Percentiles rank a stretch among this genome's conserved stretches.
Conservation (phyloP, 1,140 invertebrate genomes). For the Zelostemma sp. region DNA sequence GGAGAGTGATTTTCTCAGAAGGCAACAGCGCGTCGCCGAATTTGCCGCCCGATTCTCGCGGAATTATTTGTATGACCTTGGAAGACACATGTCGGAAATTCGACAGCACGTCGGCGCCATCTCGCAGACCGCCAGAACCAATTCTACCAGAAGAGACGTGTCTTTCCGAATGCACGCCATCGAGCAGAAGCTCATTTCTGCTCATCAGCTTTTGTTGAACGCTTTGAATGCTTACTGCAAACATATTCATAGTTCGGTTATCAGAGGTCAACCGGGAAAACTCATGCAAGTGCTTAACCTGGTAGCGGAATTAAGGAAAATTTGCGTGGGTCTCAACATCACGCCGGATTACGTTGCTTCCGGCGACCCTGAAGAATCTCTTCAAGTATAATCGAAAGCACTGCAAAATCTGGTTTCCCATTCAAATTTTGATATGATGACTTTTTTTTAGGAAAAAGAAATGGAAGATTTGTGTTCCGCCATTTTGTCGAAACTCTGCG, state of each 20-base stretch:
- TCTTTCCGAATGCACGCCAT: conserved; percentile 59
- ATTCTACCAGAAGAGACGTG: conserved; percentile 45
- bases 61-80: conserved; percentile 67
- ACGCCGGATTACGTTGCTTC: conserved; percentile 56
- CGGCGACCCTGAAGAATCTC: conserved; percentile 52
- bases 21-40: conserved; percentile 61
- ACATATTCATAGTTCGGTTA: conserved; percentile 62
- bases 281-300: conserved; percentile 60
- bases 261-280: conserved; percentile 61
- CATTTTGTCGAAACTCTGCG: conserved; percentile 59
- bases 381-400: too few relatives aligned
- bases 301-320: conserved; percentile 55
- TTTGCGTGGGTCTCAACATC: conserved; percentile 59
- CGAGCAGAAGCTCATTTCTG: conserved; percentile 60
- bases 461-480: conserved; percentile 54
- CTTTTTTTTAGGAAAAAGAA: conserved; percentile 58
- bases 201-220: conserved; percentile 62
- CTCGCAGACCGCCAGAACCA: conserved; percentile 37
- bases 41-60: conserved; percentile 65
- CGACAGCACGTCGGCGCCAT: conserved; percentile 52
- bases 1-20: conserved; percentile 58
- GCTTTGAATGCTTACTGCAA: conserved; percentile 64
- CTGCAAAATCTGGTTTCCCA: too few relatives aligned
- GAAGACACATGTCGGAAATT: conserved; percentile 59
- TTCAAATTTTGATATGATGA: too few relatives aligned